phyloP scores from a whole-genome alignment of 2,888 invertebrate species.

The Galerucella pusilla region DNA sequence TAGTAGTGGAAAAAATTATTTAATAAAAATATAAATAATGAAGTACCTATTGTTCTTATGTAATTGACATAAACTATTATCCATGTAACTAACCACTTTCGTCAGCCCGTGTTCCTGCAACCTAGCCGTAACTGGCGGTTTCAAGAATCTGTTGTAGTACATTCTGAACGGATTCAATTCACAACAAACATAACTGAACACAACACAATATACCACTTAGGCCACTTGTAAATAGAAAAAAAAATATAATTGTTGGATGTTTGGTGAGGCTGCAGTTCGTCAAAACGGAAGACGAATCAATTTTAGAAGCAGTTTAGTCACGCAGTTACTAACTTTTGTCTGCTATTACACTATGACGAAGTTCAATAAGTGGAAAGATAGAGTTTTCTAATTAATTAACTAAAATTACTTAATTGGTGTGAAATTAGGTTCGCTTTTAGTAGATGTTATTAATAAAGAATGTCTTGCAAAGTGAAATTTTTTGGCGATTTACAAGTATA shows the following conservation, averaged over 20 bases:
- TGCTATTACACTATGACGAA: conserved; percentile 18
- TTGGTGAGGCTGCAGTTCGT: not conserved
- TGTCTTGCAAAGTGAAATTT: not conserved
- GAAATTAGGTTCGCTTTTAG: conserved; percentile 7
- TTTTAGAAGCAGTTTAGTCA: conserved; percentile 16
- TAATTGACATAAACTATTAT: conserved; percentile 58
- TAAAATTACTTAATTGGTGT: conserved; percentile 25
- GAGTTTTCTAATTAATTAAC: conserved; percentile 24
- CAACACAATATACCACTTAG: conserved; percentile 13
- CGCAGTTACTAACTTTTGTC: not conserved
- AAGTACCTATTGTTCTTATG: conserved; percentile 54
- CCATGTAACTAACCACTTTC: conserved; percentile 60
- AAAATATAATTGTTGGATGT: conserved; percentile 5
- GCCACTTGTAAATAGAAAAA: not conserved
- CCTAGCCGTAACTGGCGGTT: conserved; percentile 61
- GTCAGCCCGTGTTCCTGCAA: conserved; percentile 57
- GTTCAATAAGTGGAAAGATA: conserved; percentile 21
- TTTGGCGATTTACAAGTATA: not conserved
- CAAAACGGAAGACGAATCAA: not conserved
- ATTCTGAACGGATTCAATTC: conserved; percentile 46
- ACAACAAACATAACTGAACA: not conserved
- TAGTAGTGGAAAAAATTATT: no score
- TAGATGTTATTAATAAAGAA: not conserved
- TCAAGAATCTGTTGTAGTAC: conserved; percentile 64
- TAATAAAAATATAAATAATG: no score